Evolutionary conservation across 2,797 vertebrate species (phyloP).

Genomic region (Trachops cirrhosus): DNA sequence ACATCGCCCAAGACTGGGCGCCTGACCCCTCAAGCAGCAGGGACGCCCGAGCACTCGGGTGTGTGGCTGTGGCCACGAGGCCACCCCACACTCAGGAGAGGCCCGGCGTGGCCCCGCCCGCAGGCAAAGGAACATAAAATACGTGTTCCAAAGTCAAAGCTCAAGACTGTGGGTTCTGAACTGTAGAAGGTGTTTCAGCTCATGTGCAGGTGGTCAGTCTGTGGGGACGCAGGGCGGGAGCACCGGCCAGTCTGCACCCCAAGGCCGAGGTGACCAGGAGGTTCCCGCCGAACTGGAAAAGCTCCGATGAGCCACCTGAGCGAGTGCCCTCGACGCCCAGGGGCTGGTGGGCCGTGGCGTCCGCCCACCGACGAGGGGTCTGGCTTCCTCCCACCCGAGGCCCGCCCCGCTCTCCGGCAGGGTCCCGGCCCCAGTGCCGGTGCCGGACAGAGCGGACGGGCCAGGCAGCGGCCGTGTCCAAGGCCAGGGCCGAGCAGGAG

Average conservation of each 20-base stretch:
- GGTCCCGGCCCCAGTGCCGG: too few relatives aligned
- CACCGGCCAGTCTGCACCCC: too few relatives aligned
- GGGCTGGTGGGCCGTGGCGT: too few relatives aligned
- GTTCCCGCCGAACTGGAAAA: not conserved
- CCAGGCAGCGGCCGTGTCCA: too few relatives aligned
- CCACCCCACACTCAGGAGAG: fast-evolving
- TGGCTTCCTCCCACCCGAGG: too few relatives aligned
- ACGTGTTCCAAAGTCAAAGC: not conserved
- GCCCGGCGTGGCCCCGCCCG: too few relatives aligned
- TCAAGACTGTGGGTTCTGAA: not conserved
- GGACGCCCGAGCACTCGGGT: fast-evolving
- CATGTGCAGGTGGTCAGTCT: not conserved
- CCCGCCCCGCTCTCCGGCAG: too few relatives aligned
- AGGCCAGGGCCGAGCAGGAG: too few relatives aligned
- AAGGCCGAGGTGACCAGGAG: not conserved
- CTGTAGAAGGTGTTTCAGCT: not conserved
- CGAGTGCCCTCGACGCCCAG: too few relatives aligned
- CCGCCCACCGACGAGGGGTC: too few relatives aligned
- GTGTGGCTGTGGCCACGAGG: not conserved
- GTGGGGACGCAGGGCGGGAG: too few relatives aligned
- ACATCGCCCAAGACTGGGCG: fast-evolving
- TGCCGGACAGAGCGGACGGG: too few relatives aligned
- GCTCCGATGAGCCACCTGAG: not conserved
- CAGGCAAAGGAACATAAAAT: not conserved
- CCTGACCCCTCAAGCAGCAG: not conserved